Evolutionary conservation across 2,888 invertebrate genomes (phyloP), one percentile per base, ranked within the genome.

Genomic region (Hedychridium roseum): DNA sequence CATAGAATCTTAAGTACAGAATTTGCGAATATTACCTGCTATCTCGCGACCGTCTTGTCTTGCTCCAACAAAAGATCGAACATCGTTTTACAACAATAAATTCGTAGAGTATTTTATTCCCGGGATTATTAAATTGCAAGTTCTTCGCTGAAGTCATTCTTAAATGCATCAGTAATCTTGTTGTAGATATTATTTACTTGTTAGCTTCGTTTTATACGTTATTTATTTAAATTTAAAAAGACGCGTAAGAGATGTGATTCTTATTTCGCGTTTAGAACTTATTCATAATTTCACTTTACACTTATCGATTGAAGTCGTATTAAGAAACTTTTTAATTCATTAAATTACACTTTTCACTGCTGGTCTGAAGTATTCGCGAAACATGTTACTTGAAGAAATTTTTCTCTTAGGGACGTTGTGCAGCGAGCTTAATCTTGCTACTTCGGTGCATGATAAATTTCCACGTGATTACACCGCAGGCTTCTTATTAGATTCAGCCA

Each of bases 401-500:
- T 51, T 48, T 46, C 34, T 12, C 31, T 17, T 11, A 20, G 20
- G 15, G 43, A 20, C 28, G 35, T 39, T n/a, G 43, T 38, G 16
- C 42, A 42, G 14, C 11, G 2, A 17, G 7, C 15, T 3, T 42
- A 20, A 36, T 34, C 36, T 52, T 50, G 39, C 61, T 61, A 64
- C 56, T 64, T 54, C 56, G 45, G 64, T 37, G 61, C 58, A 64
- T 64, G 64, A 64, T 64, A 64, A 64, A 64, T 64, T 64, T 59
- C 54, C 59, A 53, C 58, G 52, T 64, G 64, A 64, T 64, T 64
- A 64, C 64, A 64, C 64, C 64, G 61, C 64, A 64, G 56, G 61
- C 64, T 64, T 64, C 64, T 64, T 64, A 64, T 64, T 64, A 64
- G 58, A 64, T 64, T 64, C 56, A 47, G 46, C 57, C 55, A 62